phyloP scores from a whole-genome alignment of 1,140 invertebrate species.

The Drosophila simulans region DNA sequence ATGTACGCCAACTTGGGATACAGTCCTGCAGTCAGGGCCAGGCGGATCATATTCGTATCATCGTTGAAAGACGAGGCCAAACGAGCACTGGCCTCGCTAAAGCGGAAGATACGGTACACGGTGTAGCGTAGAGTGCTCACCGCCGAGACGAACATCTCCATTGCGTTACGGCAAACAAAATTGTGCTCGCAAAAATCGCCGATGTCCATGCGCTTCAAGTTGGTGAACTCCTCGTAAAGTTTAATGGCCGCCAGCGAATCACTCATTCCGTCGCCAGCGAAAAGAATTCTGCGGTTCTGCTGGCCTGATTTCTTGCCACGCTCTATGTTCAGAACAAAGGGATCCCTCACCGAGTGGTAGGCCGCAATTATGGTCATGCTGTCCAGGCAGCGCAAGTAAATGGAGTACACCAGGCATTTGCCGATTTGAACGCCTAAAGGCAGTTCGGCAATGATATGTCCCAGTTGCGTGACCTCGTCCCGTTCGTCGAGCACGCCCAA shows the following conservation, averaged over 20 bases:
- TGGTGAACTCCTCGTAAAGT: constrained; percentile 48
- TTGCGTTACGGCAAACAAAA: constrained; percentile 48
- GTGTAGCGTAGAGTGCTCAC: constrained; percentile 48
- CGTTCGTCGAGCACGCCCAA: constrained; percentile 92
- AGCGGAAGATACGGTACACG: constrained; percentile 43
- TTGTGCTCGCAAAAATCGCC: constrained; percentile 48
- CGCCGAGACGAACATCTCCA: constrained; percentile 67
- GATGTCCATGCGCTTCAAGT: not conserved
- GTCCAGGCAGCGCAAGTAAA: constrained; percentile 96
- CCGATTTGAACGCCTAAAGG: constrained; percentile 86
- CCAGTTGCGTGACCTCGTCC: constrained; percentile 94
- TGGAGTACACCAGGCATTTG: constrained; percentile 95
- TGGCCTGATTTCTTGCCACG: constrained; percentile 86
- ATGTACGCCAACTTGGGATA: constrained; percentile 92
- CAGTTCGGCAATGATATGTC: constrained; percentile 85
- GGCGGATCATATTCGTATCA: constrained; percentile 96
- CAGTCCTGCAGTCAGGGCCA: constrained; percentile 92
- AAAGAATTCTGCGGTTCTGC: constrained; percentile 86
- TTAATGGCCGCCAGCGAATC: constrained; percentile 95
- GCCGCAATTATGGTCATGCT: constrained; percentile 97
- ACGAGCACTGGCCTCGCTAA: not conserved
- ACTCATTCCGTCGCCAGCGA: constrained; percentile 88
- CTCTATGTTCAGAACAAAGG: constrained; percentile 90
- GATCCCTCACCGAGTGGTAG: constrained; percentile 93
- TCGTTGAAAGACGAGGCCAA: constrained; percentile 80